A percentile compares a stretch with the other conserved stretches of the same genome.
Conservation (phyloP, 2,797 vertebrate genomes). For the Paedocypris micromegethes region DNA sequence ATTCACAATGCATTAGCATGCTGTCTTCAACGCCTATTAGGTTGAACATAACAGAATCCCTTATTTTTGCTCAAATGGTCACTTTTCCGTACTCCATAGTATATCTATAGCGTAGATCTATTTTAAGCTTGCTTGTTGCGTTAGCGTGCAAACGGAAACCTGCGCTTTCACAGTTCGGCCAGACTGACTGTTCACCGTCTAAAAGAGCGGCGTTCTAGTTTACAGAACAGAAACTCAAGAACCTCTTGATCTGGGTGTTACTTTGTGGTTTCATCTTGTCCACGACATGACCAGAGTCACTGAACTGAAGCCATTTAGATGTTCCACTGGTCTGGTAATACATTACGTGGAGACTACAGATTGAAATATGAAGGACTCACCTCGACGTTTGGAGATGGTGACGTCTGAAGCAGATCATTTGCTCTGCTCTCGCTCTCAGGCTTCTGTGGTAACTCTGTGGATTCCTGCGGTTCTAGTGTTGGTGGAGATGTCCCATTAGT, state of each 20-base stretch:
- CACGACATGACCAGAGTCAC: constrained; percentile 49
- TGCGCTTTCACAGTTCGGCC: constrained; percentile 21
- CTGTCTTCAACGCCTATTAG: too few relatives aligned
- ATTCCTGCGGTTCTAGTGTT: constrained; percentile 25
- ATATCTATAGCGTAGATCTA: not conserved
- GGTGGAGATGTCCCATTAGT: constrained; percentile 10
- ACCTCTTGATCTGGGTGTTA: not conserved
- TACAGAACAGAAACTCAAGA: too few relatives aligned
- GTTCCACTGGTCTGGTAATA: too few relatives aligned
- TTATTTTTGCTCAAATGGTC: too few relatives aligned
- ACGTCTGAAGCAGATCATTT: constrained; percentile 44
- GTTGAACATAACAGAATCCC: too few relatives aligned
- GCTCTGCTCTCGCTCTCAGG: constrained; percentile 28
- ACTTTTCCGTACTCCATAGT: too few relatives aligned
- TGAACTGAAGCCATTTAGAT: constrained; percentile 50
- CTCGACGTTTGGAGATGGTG: constrained; percentile 50
- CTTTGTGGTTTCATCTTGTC: constrained; percentile 48
- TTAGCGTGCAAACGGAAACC: constrained; percentile 31
- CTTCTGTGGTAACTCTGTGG: not conserved
- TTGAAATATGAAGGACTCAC: constrained; percentile 55
- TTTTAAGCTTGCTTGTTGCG: not conserved
- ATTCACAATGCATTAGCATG: too few relatives aligned
- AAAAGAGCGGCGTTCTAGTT: constrained; percentile 1
- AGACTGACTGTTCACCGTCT: constrained; percentile 38
- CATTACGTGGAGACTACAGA: not conserved